Conservation (phyloP, 2,797 vertebrate species). For the Vespertilio murinus region DNA sequence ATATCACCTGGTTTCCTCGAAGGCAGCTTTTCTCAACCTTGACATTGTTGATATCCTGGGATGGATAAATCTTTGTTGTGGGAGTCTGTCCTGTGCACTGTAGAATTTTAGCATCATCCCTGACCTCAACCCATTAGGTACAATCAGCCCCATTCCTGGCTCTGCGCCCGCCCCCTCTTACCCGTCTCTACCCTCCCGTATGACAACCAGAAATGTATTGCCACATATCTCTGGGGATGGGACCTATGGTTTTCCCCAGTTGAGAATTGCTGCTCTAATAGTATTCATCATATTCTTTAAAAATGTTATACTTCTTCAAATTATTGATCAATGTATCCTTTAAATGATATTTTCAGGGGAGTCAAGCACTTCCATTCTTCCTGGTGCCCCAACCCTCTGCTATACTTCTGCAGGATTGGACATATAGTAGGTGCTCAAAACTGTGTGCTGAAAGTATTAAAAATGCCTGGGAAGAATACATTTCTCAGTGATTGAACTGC, state of each 20-base stretch:
- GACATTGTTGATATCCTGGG: background rate
- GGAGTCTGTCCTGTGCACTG: fast-evolving
- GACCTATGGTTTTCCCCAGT: background rate
- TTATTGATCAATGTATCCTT: background rate
- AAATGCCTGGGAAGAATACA: background rate
- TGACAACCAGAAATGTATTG: background rate
- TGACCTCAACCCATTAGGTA: background rate
- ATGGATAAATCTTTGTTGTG: background rate
- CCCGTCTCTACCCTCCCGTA: background rate
- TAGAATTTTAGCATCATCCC: background rate
- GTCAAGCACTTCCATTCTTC: background rate
- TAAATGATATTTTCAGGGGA: background rate
- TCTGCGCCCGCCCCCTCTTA: fast-evolving
- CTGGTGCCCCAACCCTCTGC: too few species aligned
- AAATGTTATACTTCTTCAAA: background rate
- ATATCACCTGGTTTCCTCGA: background rate
- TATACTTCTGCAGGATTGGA: background rate
- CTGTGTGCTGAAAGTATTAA: background rate
- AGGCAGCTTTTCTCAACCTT: background rate
- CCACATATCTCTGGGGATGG: background rate
- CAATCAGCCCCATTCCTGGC: fast-evolving
- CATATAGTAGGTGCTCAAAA: background rate
- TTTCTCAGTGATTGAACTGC: background rate
- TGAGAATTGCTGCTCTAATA: background rate
- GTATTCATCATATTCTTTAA: background rate